A percentile compares a stretch with the other conserved stretches of the same genome.
Conservation (phyloP, 2,888 invertebrate genomes). For the Melipona beecheii region DNA sequence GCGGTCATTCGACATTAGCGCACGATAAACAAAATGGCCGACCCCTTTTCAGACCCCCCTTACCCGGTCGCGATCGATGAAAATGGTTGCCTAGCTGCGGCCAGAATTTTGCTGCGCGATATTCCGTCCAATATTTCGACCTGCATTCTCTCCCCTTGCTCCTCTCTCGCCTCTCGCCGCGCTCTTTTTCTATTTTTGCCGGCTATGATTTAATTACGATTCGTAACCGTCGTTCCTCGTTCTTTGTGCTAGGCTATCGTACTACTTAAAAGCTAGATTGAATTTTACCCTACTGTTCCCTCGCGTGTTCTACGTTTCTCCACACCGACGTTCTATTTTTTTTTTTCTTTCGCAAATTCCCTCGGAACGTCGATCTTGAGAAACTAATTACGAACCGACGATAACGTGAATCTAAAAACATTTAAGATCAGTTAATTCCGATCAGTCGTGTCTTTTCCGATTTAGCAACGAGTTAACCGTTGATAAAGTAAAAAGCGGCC, state of each 20-base stretch:
- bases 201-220: conserved; percentile 52
- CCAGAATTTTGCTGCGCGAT: conserved; percentile 67
- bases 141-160: conserved; percentile 36
- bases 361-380: no score
- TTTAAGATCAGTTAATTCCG: no score
- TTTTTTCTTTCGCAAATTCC: no score
- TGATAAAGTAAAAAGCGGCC: no score
- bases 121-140: conserved; percentile 63
- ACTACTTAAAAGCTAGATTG: background rate
- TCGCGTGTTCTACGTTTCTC: background rate
- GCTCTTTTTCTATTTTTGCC: conserved; percentile 50
- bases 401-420: no score
- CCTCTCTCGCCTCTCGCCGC: background rate
- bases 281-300: background rate
- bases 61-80: conserved; percentile 63
- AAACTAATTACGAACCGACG: no score
- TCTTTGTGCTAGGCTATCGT: background rate
- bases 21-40: conserved; percentile 66
- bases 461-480: no score
- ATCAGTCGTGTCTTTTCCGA: no score
- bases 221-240: conserved; percentile 1
- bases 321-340: background rate
- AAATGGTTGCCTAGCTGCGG: conserved; percentile 71
- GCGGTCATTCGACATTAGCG: conserved; percentile 64
- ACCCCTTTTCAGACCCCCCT: conserved; percentile 60